phyloP scores from a whole-genome alignment of 1,140 invertebrate genomes.

The Maconellicoccus hirsutus region DNA sequence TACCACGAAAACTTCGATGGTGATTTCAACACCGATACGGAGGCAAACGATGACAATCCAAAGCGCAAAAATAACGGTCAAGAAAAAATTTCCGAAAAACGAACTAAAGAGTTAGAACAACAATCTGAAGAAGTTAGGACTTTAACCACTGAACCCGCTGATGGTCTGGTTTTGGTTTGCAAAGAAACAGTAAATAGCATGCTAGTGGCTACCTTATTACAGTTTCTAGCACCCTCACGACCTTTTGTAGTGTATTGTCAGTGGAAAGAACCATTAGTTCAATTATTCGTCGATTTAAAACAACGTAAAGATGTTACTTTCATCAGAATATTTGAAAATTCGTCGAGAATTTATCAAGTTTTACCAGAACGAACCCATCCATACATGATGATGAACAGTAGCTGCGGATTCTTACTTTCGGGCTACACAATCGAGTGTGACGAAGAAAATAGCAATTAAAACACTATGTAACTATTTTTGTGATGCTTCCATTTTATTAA shows the following conservation, averaged over 20 bases:
- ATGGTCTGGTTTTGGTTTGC: slow-evolving; percentile 64
- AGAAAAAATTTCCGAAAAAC: slow-evolving; percentile 23
- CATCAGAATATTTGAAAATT: slow-evolving; percentile 69
- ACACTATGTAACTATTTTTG: too few species aligned
- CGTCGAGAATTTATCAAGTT: slow-evolving; percentile 81
- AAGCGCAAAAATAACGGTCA: slow-evolving; percentile 30
- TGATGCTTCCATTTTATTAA: too few species aligned
- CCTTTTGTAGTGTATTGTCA: slow-evolving; percentile 73
- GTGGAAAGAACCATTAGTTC: slow-evolving; percentile 66
- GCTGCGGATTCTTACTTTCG: slow-evolving; percentile 60
- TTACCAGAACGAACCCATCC: slow-evolving; percentile 73
- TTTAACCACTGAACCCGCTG: slow-evolving; percentile 47
- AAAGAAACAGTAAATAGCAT: slow-evolving; percentile 69
- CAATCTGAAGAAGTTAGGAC: slow-evolving; percentile 39
- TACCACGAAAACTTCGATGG: not conserved
- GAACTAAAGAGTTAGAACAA: slow-evolving; percentile 15
- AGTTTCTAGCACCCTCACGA: slow-evolving; percentile 60
- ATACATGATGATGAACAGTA: slow-evolving; percentile 60
- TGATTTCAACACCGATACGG: slow-evolving; percentile 23
- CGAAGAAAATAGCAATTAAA: not conserved
- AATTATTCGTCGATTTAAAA: slow-evolving; percentile 66
- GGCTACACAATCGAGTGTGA: slow-evolving; percentile 35
- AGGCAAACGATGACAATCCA: slow-evolving; percentile 25
- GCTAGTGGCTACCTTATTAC: slow-evolving; percentile 59
- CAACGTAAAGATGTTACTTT: slow-evolving; percentile 51